A percentile compares a stretch with the other conserved stretches of the same genome.
phyloP scores from a whole-genome alignment of 2,113 vertebrate species.

The Gavialis gangeticus region DNA sequence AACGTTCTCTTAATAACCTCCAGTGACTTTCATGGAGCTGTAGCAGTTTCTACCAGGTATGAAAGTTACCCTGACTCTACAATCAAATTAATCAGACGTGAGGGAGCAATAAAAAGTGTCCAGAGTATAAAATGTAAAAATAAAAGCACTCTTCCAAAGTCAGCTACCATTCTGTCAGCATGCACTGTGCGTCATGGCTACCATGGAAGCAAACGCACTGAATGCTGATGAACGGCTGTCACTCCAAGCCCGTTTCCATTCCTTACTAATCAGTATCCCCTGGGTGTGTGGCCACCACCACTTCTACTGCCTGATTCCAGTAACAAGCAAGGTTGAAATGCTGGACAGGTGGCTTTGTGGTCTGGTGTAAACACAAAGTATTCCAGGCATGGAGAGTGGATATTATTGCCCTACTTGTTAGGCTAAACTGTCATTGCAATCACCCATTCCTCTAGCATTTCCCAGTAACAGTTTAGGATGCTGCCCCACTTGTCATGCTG shows the following conservation, averaged over 20 bases:
- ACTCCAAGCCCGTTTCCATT: background rate
- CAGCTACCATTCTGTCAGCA: background rate
- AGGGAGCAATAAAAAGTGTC: background rate
- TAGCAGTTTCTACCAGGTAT: background rate
- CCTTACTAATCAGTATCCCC: background rate
- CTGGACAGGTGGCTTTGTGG: background rate
- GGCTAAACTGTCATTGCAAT: background rate
- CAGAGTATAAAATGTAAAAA: background rate
- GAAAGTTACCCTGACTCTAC: fast-evolving
- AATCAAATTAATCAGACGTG: background rate
- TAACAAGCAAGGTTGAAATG: background rate
- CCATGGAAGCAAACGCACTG: background rate
- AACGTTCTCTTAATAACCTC: background rate
- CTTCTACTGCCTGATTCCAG: background rate
- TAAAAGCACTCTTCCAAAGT: background rate
- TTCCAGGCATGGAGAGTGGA: background rate
- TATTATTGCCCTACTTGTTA: fast-evolving
- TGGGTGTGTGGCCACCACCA: background rate
- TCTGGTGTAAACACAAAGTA: background rate
- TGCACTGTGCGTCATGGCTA: fast-evolving
- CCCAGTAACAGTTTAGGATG: fast-evolving
- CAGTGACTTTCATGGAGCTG: background rate
- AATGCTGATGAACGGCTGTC: background rate
- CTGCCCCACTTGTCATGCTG: background rate
- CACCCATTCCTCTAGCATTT: background rate